These are phyloP conservation scores for Limulus polyphemus DNA, from an alignment of 2,888 invertebrate genomes.

Conservation along the genomic window DNA sequence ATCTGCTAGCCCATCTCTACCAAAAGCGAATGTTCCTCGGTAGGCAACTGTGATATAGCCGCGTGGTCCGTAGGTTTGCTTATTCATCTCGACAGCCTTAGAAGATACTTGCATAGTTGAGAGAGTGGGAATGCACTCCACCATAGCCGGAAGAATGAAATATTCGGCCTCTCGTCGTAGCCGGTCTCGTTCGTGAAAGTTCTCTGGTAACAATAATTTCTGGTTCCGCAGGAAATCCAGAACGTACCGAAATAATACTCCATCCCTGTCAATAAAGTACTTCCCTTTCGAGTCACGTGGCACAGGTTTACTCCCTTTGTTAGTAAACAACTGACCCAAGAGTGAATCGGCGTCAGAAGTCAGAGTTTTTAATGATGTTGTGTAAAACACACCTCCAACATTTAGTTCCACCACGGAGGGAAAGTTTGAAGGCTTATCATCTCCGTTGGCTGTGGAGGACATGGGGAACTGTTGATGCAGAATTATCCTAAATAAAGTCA, in stretches of 20 bases:
- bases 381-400: constrained; percentile 93
- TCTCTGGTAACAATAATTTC: constrained; percentile 78
- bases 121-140: constrained; percentile 31
- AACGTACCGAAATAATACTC: constrained; percentile 90
- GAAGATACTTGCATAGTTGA: constrained; percentile 23
- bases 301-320: constrained; percentile 36
- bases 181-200: constrained; percentile 57
- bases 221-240: constrained; percentile 83
- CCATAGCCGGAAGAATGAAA: constrained; percentile 58
- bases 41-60: constrained; percentile 91
- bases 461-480: too few relatives aligned
- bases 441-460: too few relatives aligned
- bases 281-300: constrained; percentile 36
- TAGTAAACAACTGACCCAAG: constrained; percentile 59
- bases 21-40: constrained; percentile 96
- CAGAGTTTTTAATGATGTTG: constrained; percentile 70
- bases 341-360: constrained; percentile 63
- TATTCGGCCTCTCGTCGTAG: constrained; percentile 45
- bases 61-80: constrained; percentile 31
- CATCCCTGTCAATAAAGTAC: constrained; percentile 88
- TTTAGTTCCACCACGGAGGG: constrained; percentile 66
- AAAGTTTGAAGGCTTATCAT: neutral
- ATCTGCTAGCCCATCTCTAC: constrained; percentile 93
- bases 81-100: neutral
- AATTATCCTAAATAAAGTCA: too few relatives aligned